Evolutionary conservation across 2,797 vertebrate genomes (phyloP).

Genomic region (Melopsittacus undulatus): DNA sequence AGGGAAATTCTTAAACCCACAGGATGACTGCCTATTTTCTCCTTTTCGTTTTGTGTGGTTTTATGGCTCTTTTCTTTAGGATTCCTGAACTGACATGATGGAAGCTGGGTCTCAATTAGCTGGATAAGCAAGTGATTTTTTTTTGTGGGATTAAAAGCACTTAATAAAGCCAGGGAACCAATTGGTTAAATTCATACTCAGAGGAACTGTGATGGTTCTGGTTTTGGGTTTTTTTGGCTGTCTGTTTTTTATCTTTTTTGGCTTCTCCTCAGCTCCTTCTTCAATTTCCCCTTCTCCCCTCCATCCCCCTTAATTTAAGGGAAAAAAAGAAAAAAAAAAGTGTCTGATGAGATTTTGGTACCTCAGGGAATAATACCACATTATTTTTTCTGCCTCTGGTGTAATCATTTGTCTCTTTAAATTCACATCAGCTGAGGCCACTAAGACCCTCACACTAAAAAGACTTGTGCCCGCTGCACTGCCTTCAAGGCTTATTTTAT

Average conservation of each 20-base stretch:
- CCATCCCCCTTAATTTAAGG: neutral
- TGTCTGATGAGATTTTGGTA: constrained; percentile 23
- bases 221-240: neutral
- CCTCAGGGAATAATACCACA: constrained; percentile 16
- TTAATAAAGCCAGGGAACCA: neutral
- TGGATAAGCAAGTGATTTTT: constrained; percentile 32
- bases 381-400: constrained; percentile 37
- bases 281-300: neutral
- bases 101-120: constrained; percentile 33
- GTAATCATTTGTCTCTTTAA: constrained; percentile 57
- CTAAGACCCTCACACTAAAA: constrained; percentile 28
- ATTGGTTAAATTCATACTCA: neutral
- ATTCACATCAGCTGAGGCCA: constrained; percentile 26
- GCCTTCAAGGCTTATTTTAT: constrained; percentile 34
- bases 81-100: constrained; percentile 10
- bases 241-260: neutral
- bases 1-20: constrained; percentile 59
- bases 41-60: neutral
- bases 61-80: constrained; percentile 1
- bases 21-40: constrained; percentile 7
- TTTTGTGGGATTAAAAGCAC: neutral
- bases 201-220: neutral
- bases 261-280: neutral
- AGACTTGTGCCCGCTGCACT: neutral
- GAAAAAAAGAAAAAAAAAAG: neutral